A percentile compares a stretch with the other conserved stretches of the same genome.
Conservation (phyloP, 2,113 vertebrate species). For the Indicator maculatus region DNA sequence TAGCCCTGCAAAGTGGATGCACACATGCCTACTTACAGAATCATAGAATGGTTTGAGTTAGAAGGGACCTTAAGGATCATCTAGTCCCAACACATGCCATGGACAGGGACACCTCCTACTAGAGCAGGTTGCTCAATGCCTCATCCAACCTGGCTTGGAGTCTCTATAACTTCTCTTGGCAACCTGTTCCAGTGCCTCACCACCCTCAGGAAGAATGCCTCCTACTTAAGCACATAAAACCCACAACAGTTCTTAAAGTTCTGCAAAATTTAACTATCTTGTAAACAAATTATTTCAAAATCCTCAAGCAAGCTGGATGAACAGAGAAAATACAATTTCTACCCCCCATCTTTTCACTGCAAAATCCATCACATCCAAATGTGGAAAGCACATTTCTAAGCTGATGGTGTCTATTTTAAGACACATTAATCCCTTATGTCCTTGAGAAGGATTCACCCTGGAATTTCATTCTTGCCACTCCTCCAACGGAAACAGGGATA, state of each 20-base stretch:
- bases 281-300: not conserved
- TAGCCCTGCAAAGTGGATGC: not conserved
- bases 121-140: too few relatives aligned
- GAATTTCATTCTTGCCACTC: slow-evolving; percentile 24
- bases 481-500: not conserved
- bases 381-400: not conserved
- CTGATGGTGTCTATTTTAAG: slow-evolving; percentile 6
- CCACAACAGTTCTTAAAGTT: not conserved
- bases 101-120: too few relatives aligned
- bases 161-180: too few relatives aligned
- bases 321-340: not conserved
- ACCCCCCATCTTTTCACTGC: not conserved
- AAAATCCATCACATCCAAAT: not conserved
- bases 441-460: not conserved
- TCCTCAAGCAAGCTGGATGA: not conserved
- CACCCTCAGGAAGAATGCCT: not conserved
- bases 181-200: too few relatives aligned
- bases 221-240: not conserved
- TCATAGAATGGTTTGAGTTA: too few relatives aligned
- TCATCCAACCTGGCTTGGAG: too few relatives aligned
- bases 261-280: not conserved
- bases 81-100: too few relatives aligned
- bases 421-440: not conserved
- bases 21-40: too few relatives aligned
- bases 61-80: too few relatives aligned